Percentiles rank a stretch among this genome's conserved stretches.
These are phyloP conservation scores for Parapristionchus giblindavisi DNA, from an alignment of 2,888 invertebrate species.

Conservation along the genomic window DNA sequence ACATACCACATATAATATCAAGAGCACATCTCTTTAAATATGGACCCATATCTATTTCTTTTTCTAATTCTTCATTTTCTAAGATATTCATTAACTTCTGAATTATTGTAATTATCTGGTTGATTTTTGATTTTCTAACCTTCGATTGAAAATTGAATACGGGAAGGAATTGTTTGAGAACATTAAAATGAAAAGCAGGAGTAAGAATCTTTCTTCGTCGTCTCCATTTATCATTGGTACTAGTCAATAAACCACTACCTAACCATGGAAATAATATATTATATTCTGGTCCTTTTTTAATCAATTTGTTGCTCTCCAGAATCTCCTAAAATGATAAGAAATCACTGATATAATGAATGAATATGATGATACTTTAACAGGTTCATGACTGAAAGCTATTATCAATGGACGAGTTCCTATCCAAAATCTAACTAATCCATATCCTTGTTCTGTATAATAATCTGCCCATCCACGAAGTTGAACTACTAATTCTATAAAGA, in stretches of 20 bases:
- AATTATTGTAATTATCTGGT: not conserved
- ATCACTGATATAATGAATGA: not conserved
- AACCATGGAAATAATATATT: conserved; percentile 72
- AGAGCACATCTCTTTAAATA: conserved; percentile 33
- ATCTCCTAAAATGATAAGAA: conserved; percentile 48
- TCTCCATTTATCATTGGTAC: conserved; percentile 72
- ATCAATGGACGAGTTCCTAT: conserved; percentile 50
- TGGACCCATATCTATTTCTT: conserved; percentile 4
- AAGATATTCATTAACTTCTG: conserved; percentile 16
- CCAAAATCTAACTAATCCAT: conserved; percentile 48
- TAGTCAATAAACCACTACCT: conserved; percentile 71
- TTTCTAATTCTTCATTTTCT: not conserved
- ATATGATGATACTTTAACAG: conserved; percentile 42
- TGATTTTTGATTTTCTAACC: conserved; percentile 29
- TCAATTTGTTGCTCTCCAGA: conserved; percentile 63
- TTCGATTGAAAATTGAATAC: conserved; percentile 52
- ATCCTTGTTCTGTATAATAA: conserved; percentile 40
- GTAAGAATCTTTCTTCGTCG: conserved; percentile 72
- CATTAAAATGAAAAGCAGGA: conserved; percentile 74
- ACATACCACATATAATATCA: conserved; percentile 30
- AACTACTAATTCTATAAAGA: not conserved
- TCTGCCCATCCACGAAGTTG: conserved; percentile 45
- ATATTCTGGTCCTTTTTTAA: conserved; percentile 71
- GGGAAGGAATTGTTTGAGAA: conserved; percentile 71
- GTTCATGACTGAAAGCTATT: conserved; percentile 45